phyloP scores from a whole-genome alignment of 2,113 vertebrate species.

The Coptodon rendalli region DNA sequence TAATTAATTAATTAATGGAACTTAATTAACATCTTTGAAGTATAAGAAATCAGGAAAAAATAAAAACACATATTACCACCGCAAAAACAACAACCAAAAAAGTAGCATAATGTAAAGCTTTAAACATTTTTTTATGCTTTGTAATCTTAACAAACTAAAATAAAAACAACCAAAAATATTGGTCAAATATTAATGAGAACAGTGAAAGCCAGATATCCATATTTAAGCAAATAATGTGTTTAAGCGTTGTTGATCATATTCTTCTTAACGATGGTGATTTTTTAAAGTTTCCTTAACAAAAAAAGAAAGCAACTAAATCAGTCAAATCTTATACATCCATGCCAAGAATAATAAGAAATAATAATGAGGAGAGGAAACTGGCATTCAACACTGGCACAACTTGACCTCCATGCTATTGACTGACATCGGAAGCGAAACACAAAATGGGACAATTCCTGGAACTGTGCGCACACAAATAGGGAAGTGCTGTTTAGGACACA shows the following conservation, averaged over 20 bases:
- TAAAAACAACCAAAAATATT: not conserved
- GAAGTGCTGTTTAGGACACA: slow-evolving; percentile 48
- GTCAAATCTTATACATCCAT: slow-evolving; percentile 39
- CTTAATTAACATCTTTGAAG: not conserved
- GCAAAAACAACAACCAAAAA: not conserved
- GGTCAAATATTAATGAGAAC: not conserved
- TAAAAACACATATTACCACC: not conserved
- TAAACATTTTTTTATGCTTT: not conserved
- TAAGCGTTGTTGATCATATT: not conserved
- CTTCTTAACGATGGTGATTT: not conserved
- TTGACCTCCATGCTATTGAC: slow-evolving; percentile 58
- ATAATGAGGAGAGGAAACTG: slow-evolving; percentile 58
- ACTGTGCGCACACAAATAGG: slow-evolving; percentile 62
- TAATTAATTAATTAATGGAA: not conserved
- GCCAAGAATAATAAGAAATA: slow-evolving; percentile 61
- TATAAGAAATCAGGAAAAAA: not conserved
- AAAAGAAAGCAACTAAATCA: slow-evolving; percentile 48
- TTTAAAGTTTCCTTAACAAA: slow-evolving; percentile 16
- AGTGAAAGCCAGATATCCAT: not conserved
- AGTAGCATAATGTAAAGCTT: not conserved
- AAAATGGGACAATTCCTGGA: slow-evolving; percentile 64
- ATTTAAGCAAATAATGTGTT: not conserved
- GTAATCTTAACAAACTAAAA: not conserved
- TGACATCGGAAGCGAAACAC: slow-evolving; percentile 61
- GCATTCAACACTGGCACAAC: slow-evolving; percentile 62